Evolutionary conservation across 1,140 invertebrate species (phyloP).

Genomic region (Lucilia cuprina): DNA sequence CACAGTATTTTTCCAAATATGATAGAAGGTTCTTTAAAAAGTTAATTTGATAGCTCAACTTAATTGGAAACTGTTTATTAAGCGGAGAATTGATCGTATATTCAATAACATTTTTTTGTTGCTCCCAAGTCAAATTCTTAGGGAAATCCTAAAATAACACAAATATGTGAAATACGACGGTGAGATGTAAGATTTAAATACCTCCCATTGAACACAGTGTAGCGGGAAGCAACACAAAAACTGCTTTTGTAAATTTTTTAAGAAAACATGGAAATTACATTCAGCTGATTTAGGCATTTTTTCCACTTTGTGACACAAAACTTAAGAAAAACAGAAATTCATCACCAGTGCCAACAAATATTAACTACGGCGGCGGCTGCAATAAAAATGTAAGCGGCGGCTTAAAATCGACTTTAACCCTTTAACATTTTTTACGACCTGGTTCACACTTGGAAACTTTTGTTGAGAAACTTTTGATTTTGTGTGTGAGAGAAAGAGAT

Average conservation of each 20-base stretch:
- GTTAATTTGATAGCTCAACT: conserved; percentile 51
- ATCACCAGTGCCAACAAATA: too few species aligned
- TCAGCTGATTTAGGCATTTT: not conserved
- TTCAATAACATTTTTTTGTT: conserved; percentile 49
- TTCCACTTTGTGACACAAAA: too few species aligned
- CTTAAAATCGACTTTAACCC: too few species aligned
- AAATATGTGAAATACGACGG: not conserved
- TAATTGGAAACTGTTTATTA: conserved; percentile 50
- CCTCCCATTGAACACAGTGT: conserved; percentile 31
- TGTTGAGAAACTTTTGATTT: too few species aligned
- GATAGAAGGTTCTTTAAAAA: conserved; percentile 54
- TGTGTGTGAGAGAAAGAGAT: too few species aligned
- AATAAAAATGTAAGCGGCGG: too few species aligned
- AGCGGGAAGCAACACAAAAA: conserved; percentile 37
- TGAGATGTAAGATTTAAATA: not conserved
- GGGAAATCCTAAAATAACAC: conserved; percentile 22
- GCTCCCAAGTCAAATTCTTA: conserved; percentile 42
- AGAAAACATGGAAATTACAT: not conserved
- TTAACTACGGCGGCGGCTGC: too few species aligned
- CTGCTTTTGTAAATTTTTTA: conserved; percentile 24
- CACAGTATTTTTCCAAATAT: conserved; percentile 46
- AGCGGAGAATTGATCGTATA: conserved; percentile 47
- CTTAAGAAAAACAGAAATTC: too few species aligned
- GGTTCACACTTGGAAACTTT: too few species aligned
- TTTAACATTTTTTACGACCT: too few species aligned